A percentile compares a stretch with the other conserved stretches of the same genome.
Evolutionary conservation across 2,888 invertebrate species (phyloP).

Genomic region (Dryadula phaetusa): DNA sequence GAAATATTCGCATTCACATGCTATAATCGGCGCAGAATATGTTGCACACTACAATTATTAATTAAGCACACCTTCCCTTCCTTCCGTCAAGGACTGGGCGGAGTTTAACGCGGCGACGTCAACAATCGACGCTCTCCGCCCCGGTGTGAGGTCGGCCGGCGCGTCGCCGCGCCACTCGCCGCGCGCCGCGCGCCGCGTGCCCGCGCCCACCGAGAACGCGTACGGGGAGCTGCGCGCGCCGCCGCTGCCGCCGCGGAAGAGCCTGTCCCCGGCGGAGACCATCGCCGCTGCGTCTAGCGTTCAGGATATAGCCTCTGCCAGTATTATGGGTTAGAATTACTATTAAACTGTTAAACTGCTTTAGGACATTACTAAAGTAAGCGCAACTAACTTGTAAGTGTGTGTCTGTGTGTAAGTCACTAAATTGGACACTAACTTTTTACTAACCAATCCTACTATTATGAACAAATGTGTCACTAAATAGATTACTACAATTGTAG

Average conservation of each 20-base stretch:
- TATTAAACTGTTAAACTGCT: too few species aligned
- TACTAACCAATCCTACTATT: too few species aligned
- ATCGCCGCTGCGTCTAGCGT: constrained; percentile 72
- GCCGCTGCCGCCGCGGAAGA: constrained; percentile 85
- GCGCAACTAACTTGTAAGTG: too few species aligned
- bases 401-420: too few species aligned
- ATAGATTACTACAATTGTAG: too few species aligned
- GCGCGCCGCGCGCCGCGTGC: constrained; percentile 61
- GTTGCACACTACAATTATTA: too few species aligned
- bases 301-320: constrained; percentile 71
- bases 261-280: constrained; percentile 75
- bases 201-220: constrained; percentile 66
- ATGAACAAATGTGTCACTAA: too few species aligned
- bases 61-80: too few species aligned
- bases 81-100: constrained; percentile 80
- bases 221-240: constrained; percentile 76
- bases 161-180: constrained; percentile 84
- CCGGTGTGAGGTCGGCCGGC: constrained; percentile 80
- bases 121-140: constrained; percentile 83
- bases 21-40: too few species aligned
- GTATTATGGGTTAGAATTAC: constrained; percentile 51
- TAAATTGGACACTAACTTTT: too few species aligned
- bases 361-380: too few species aligned
- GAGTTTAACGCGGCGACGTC: constrained; percentile 87
- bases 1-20: too few species aligned